A percentile compares a stretch with the other conserved stretches of the same genome.
phyloP scores from a whole-genome alignment of 2,888 invertebrate genomes.

The Monopis laevigella region DNA sequence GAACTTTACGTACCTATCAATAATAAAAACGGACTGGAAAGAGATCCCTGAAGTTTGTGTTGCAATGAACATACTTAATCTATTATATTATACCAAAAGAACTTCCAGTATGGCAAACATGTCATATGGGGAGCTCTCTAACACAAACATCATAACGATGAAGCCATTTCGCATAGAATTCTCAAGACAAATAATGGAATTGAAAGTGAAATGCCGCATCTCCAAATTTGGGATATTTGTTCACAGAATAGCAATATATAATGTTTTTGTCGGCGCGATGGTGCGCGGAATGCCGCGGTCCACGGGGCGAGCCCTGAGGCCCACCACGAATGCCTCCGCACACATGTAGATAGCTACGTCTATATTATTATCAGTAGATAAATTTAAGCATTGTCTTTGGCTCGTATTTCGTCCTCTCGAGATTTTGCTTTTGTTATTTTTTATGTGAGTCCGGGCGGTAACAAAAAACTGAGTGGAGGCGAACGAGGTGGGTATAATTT shows the following conservation, averaged over 20 bases:
- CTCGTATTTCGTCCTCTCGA: slow-evolving; percentile 65
- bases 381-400: slow-evolving; percentile 67
- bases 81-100: no score
- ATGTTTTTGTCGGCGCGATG: slow-evolving; percentile 52
- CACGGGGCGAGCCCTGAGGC: slow-evolving; percentile 31
- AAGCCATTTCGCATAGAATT: no score
- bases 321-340: slow-evolving; percentile 23
- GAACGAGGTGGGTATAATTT: slow-evolving; percentile 68
- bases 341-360: slow-evolving; percentile 60
- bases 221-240: slow-evolving; percentile 54
- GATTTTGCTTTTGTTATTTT: slow-evolving; percentile 57
- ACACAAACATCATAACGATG: no score
- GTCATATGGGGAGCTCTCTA: no score
- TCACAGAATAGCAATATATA: slow-evolving; percentile 61
- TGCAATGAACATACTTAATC: no score
- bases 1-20: no score
- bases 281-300: slow-evolving; percentile 34
- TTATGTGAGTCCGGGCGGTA: slow-evolving; percentile 35
- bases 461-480: slow-evolving; percentile 65
- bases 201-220: no score
- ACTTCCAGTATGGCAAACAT: no score
- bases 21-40: no score
- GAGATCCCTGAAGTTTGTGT: no score
- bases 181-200: no score
- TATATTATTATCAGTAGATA: slow-evolving; percentile 69